Evolutionary conservation across 2,113 vertebrate genomes (phyloP).

Genomic region (Calidris pygmaea): DNA sequence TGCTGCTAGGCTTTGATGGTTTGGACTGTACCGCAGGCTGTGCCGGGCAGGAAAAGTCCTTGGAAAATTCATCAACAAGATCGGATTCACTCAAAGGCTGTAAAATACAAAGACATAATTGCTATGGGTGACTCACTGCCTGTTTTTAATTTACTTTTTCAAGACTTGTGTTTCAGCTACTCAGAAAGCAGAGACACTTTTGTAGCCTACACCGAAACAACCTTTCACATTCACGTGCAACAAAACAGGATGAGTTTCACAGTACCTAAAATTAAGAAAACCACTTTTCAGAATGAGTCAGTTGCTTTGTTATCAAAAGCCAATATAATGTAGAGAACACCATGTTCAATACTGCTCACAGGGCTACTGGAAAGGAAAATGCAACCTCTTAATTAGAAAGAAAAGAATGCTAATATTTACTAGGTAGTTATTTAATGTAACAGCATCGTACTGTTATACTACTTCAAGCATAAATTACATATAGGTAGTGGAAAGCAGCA

Average conservation of each 20-base stretch:
- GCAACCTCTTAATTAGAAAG: neutral
- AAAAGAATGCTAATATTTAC: neutral
- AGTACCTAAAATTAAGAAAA: neutral
- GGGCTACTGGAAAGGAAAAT: neutral
- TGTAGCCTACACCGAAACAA: neutral
- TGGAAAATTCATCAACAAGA: constrained; percentile 73
- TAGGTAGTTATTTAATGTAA: neutral
- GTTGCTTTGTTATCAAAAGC: neutral
- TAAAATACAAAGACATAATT: neutral
- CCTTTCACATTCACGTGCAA: neutral
- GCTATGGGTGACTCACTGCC: neutral
- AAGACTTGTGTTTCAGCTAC: neutral
- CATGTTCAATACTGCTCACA: neutral
- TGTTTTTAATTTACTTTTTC: neutral
- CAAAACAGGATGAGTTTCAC: neutral
- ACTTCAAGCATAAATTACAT: neutral
- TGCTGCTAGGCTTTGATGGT: constrained; percentile 4
- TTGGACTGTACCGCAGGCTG: constrained; percentile 19
- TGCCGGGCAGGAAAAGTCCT: constrained; percentile 57
- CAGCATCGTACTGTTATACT: neutral
- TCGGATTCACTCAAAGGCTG: constrained; percentile 72
- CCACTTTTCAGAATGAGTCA: neutral
- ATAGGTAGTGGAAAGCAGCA: neutral
- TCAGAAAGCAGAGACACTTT: neutral
- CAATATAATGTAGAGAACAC: neutral